These are phyloP conservation scores for Parnassius smintheus DNA, from an alignment of 2,888 invertebrate species.

Conservation along the genomic window DNA sequence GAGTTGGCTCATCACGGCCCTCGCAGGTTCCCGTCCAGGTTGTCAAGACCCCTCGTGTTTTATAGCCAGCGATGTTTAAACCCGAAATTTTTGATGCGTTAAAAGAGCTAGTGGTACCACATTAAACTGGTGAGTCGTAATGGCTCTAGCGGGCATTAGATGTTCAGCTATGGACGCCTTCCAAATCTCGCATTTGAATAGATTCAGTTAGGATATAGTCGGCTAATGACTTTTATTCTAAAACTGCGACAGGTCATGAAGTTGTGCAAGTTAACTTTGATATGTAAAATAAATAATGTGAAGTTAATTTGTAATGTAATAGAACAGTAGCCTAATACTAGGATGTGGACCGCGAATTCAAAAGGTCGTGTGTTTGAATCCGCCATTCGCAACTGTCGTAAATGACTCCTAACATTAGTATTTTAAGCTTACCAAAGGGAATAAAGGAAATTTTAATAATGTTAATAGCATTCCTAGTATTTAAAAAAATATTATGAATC, in stretches of 20 bases:
- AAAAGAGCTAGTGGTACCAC: slow-evolving; percentile 42
- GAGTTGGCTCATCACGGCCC: slow-evolving; percentile 67
- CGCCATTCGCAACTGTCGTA: too few relatives aligned
- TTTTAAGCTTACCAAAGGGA: too few relatives aligned
- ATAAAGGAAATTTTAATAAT: too few relatives aligned
- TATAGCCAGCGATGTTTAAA: slow-evolving; percentile 29
- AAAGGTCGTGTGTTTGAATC: too few relatives aligned
- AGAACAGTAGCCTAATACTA: too few relatives aligned
- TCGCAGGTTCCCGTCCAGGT: slow-evolving; percentile 56
- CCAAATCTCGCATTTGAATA: slow-evolving; percentile 74
- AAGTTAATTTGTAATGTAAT: too few relatives aligned
- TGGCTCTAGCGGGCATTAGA: slow-evolving; percentile 45
- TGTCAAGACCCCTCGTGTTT: slow-evolving; percentile 43
- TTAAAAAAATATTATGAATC: too few relatives aligned
- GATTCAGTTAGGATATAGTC: slow-evolving; percentile 55
- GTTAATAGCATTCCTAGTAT: too few relatives aligned
- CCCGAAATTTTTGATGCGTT: slow-evolving; percentile 30
- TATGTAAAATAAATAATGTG: too few relatives aligned
- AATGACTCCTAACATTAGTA: too few relatives aligned
- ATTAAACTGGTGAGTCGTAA: slow-evolving; percentile 49
- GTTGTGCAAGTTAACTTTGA: not conserved
- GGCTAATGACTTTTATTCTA: slow-evolving; percentile 59
- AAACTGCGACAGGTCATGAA: slow-evolving; percentile 29
- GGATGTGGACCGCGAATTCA: too few relatives aligned
- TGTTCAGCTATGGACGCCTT: slow-evolving; percentile 60